A percentile compares a stretch with the other conserved stretches of the same genome.
Evolutionary conservation across 2,113 vertebrate species (phyloP).

Genomic region (Prietella phreatophila): DNA sequence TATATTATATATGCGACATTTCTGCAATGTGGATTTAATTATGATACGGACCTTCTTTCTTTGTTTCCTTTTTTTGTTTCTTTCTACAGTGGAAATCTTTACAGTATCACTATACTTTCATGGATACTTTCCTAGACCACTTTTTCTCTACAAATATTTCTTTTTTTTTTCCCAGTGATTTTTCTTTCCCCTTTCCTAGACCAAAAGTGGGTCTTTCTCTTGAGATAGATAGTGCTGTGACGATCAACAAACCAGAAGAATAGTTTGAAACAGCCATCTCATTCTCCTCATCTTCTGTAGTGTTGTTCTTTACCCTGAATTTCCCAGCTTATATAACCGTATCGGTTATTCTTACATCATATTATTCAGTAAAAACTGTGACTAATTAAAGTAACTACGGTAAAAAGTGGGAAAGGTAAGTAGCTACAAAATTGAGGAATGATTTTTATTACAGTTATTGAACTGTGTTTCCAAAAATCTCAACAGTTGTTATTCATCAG

Average conservation of each 20-base stretch:
- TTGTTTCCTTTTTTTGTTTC: neutral
- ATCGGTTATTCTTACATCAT: neutral
- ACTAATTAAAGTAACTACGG: neutral
- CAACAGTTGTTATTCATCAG: too few species aligned
- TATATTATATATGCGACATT: neutral
- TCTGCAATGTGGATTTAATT: neutral
- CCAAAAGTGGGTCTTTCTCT: slow-evolving; percentile 10
- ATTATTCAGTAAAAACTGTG: neutral
- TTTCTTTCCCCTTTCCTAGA: neutral
- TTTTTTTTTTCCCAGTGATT: neutral
- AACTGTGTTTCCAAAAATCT: too few species aligned
- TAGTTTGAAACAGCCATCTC: slow-evolving; percentile 20
- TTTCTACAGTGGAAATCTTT: neutral
- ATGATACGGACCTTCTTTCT: neutral
- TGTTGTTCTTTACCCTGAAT: neutral
- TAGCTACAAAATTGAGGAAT: neutral
- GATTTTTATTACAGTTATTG: neutral
- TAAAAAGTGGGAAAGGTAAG: neutral
- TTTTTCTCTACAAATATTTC: slow-evolving; percentile 7
- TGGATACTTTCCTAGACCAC: neutral
- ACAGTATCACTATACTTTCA: neutral
- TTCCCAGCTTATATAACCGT: neutral
- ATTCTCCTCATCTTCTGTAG: neutral
- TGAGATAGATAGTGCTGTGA: slow-evolving; percentile 27
- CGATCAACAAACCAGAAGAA: slow-evolving; percentile 16